phyloP scores from a whole-genome alignment of 2,797 vertebrate species.

The Chiloscyllium punctatum region DNA sequence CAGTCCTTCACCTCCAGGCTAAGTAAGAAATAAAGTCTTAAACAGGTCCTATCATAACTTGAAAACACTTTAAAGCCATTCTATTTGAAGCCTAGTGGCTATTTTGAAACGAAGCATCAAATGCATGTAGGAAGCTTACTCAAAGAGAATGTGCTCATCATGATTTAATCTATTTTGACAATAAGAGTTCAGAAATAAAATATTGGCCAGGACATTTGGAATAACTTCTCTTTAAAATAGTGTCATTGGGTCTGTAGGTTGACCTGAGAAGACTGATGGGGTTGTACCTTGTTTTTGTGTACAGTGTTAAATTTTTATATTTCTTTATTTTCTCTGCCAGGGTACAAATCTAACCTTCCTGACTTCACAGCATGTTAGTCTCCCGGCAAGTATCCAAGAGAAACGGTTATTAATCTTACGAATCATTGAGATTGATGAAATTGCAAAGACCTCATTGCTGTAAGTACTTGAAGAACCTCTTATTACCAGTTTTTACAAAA shows the following conservation, averaged over 20 bases:
- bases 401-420: slow-evolving; percentile 54
- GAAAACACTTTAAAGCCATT: not conserved
- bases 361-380: slow-evolving; percentile 55
- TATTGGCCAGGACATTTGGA: not conserved
- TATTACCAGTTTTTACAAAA: not conserved
- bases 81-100: not conserved
- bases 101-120: not conserved
- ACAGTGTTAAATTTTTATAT: not conserved
- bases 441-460: slow-evolving; percentile 56
- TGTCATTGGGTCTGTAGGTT: not conserved
- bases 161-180: not conserved
- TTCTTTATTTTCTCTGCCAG: slow-evolving; percentile 49
- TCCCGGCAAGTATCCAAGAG: slow-evolving; percentile 63
- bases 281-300: not conserved
- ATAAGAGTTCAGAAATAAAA: not conserved
- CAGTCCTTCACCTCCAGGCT: not conserved
- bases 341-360: slow-evolving; percentile 64
- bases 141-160: not conserved
- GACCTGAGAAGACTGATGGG: not conserved
- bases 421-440: slow-evolving; percentile 61
- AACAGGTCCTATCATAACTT: not conserved
- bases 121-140: not conserved
- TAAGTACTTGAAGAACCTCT: slow-evolving; percentile 47
- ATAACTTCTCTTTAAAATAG: not conserved
- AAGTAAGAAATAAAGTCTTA: not conserved